phyloP scores from a whole-genome alignment of 2,797 vertebrate genomes.

The Poliocrania exsul region DNA sequence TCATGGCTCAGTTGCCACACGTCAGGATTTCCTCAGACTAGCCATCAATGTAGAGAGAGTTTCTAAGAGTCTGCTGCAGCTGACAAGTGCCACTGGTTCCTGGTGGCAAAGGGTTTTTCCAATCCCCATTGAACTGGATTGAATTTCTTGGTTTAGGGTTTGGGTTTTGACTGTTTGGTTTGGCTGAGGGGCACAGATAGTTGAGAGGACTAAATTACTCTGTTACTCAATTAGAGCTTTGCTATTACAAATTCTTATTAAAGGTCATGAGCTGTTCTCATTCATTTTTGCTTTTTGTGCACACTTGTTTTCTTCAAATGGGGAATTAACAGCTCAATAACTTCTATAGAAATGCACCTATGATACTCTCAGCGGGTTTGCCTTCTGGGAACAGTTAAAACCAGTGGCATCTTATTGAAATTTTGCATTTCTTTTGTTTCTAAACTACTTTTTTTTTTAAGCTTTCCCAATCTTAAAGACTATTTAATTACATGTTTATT shows the following conservation, averaged over 20 bases:
- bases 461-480: neutral
- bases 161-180: neutral
- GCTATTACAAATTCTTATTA: neutral
- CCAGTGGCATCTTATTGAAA: neutral
- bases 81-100: neutral
- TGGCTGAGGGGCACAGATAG: rapidly evolving
- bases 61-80: neutral
- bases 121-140: neutral
- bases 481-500: neutral
- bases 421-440: neutral
- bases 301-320: neutral
- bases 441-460: neutral
- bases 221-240: neutral
- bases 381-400: neutral
- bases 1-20: neutral
- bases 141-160: neutral
- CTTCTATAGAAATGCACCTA: neutral
- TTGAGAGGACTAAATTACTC: neutral
- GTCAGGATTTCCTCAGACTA: neutral
- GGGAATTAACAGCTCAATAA: neutral
- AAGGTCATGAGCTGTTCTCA: neutral
- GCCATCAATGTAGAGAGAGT: neutral
- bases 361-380: neutral
- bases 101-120: neutral
- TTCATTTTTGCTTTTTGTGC: neutral